These are phyloP conservation scores for Tricholaema leucomelas DNA, from an alignment of 2,113 vertebrate species.

Conservation along the genomic window DNA sequence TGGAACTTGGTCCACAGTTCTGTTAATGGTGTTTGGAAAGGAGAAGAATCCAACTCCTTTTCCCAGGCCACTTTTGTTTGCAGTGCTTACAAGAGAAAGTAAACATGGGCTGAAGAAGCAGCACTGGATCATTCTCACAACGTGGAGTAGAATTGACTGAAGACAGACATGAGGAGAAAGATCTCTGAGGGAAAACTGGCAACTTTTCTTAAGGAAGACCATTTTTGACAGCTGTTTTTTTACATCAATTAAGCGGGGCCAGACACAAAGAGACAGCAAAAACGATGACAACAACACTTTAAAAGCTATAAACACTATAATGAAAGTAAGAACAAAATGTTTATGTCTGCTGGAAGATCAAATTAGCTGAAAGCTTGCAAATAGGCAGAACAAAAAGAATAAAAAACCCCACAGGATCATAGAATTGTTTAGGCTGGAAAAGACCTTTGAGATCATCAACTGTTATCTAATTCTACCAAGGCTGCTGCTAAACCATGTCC, in stretches of 20 bases:
- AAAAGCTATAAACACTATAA: not conserved
- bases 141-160: not conserved
- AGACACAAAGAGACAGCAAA: conserved; percentile 9
- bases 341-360: not conserved
- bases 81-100: conserved; percentile 7
- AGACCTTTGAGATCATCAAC: no score
- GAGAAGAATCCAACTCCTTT: conserved; percentile 15
- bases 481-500: no score
- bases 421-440: no score
- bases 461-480: no score
- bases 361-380: not conserved
- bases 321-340: not conserved
- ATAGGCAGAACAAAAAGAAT: not conserved
- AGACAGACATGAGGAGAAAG: not conserved
- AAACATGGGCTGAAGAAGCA: not conserved
- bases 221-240: conserved; percentile 7
- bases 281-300: not conserved
- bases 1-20: conserved; percentile 33
- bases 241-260: not conserved
- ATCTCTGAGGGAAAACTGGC: not conserved
- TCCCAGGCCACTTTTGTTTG: conserved; percentile 21
- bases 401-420: no score
- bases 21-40: conserved; percentile 28
- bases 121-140: not conserved
- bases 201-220: conserved; percentile 32